A percentile compares a stretch with the other conserved stretches of the same genome.
phyloP scores from a whole-genome alignment of 2,113 vertebrate species.

The Solea solea region DNA sequence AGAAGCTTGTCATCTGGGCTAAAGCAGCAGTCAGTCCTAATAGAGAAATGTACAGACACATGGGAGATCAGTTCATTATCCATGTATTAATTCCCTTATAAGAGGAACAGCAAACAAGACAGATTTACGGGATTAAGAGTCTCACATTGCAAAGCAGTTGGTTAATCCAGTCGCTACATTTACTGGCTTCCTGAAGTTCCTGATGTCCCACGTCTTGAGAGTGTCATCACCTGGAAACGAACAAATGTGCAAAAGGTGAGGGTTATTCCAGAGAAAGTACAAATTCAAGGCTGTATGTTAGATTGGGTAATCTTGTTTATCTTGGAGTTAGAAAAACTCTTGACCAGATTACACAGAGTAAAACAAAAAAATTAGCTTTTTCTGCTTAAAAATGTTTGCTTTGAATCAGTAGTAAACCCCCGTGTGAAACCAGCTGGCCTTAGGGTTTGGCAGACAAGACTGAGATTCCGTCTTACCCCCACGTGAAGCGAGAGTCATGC shows the following conservation, averaged over 20 bases:
- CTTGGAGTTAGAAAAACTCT: conserved; percentile 25
- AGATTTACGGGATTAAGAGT: conserved; percentile 8
- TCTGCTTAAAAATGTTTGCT: conserved; percentile 6
- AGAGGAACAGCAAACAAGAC: background rate
- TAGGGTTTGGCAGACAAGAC: background rate
- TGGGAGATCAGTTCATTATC: background rate
- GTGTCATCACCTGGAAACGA: conserved; percentile 90
- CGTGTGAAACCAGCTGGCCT: conserved; percentile 1
- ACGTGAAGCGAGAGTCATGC: conserved; percentile 89
- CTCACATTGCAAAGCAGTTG: conserved; percentile 94
- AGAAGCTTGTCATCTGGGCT: conserved; percentile 96
- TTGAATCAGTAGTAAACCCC: background rate
- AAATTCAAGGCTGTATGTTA: no score
- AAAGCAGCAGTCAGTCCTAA: conserved; percentile 97
- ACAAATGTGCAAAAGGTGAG: background rate
- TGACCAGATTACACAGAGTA: background rate
- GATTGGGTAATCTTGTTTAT: background rate
- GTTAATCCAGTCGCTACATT: conserved; percentile 86
- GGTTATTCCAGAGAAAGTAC: background rate
- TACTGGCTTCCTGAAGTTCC: conserved; percentile 92
- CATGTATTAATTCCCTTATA: background rate
- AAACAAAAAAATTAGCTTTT: conserved; percentile 3
- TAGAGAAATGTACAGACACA: conserved; percentile 12
- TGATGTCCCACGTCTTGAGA: conserved; percentile 96
- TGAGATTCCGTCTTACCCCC: conserved; percentile 82